Evolutionary conservation across 2,113 vertebrate species (phyloP).

Genomic region (Percina caprodes): DNA sequence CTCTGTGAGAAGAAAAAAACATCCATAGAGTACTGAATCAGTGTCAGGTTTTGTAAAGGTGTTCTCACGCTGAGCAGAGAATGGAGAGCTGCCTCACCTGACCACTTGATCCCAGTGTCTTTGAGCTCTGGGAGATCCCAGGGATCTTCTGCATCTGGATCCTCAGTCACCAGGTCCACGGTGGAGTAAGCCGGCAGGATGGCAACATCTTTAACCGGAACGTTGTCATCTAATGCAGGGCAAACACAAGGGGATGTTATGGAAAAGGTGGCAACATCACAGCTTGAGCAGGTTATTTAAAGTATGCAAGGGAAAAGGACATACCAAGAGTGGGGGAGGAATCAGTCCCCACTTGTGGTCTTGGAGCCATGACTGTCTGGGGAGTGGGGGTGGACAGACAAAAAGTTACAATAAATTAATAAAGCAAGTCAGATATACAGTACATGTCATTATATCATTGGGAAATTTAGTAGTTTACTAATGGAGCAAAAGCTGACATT

Average conservation of each 20-base stretch:
- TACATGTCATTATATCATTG: not conserved
- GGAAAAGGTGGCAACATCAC: not conserved
- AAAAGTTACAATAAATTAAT: not conserved
- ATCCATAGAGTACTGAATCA: conserved; percentile 53
- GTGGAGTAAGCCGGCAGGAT: conserved; percentile 87
- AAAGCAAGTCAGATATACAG: not conserved
- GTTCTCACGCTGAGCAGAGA: not conserved
- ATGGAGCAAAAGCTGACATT: not conserved
- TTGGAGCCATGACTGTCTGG: conserved; percentile 89
- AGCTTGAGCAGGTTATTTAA: not conserved
- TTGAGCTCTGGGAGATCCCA: conserved; percentile 90
- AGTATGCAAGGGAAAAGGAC: conserved; percentile 14
- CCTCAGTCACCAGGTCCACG: conserved; percentile 82
- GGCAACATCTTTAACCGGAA: conserved; percentile 67
- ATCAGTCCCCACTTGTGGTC: conserved; percentile 84
- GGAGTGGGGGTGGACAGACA: no score
- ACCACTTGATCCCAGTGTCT: conserved; percentile 91
- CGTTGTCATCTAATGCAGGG: conserved; percentile 58
- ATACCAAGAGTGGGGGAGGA: conserved; percentile 67
- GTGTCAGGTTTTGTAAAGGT: not conserved
- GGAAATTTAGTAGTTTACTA: not conserved
- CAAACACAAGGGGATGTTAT: not conserved
- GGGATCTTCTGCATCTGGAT: conserved; percentile 77
- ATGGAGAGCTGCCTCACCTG: conserved; percentile 84
- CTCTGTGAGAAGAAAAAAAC: conserved; percentile 80